A percentile compares a stretch with the other conserved stretches of the same genome.
These are phyloP conservation scores for Lota lota DNA, from an alignment of 2,113 vertebrate species.

Conservation along the genomic window DNA sequence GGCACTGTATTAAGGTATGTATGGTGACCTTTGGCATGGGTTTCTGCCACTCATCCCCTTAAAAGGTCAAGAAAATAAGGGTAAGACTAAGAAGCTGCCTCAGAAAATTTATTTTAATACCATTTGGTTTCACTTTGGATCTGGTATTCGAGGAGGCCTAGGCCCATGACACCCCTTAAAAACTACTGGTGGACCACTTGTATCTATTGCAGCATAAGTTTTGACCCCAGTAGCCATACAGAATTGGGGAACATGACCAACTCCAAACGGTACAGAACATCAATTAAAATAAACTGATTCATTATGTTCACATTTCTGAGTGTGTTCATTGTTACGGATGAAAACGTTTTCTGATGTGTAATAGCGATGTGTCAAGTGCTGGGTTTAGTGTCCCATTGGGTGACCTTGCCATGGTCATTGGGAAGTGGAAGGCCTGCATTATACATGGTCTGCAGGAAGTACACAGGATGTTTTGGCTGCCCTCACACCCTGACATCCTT, in stretches of 20 bases:
- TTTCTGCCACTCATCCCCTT: constrained; percentile 29
- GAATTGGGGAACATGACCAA: background rate
- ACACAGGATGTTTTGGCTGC: constrained; percentile 9
- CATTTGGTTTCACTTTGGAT: constrained; percentile 14
- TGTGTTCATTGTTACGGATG: background rate
- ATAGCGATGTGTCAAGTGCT: background rate
- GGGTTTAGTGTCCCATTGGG: constrained; percentile 15
- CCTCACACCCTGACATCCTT: background rate
- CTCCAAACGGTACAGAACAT: too few relatives aligned
- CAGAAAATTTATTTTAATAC: constrained; percentile 23
- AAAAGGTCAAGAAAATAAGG: constrained; percentile 35
- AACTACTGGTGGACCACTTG: background rate
- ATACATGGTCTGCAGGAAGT: constrained; percentile 11
- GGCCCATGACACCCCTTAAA: constrained; percentile 4
- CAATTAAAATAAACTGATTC: too few relatives aligned
- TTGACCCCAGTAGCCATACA: background rate
- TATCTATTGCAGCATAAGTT: background rate
- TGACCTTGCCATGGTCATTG: constrained; percentile 9
- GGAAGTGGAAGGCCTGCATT: constrained; percentile 13
- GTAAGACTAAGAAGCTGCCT: too few relatives aligned
- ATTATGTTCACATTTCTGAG: background rate
- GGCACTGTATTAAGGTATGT: constrained; percentile 20
- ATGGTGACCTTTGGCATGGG: constrained; percentile 33
- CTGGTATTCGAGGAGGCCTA: constrained; percentile 13
- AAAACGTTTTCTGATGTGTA: background rate